Evolutionary conservation across 2,888 invertebrate genomes (phyloP), one percentile per base, ranked within the genome.

Genomic region (Tetranychus truncatus): DNA sequence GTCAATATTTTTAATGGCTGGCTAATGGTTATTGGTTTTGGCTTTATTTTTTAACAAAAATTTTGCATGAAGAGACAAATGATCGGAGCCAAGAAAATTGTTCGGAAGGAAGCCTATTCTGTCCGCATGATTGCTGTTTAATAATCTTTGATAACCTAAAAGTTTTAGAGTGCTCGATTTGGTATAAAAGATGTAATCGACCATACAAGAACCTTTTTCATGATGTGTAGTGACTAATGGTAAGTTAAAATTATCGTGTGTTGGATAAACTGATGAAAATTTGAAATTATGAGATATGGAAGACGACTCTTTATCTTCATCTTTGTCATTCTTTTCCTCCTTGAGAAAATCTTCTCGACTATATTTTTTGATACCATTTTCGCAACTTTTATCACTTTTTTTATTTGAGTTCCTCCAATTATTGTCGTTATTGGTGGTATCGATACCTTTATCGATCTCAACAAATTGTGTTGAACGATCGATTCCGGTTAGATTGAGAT

Each of bases 171-270:
- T 79, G 6, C 74, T 72, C 20, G 76, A 69, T 18, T 80, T 79
- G 34, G 81, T 80, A 78, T 90, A 92, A 82, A 94, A 92, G 77
- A 96, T 92, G 81, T 94, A 95, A 84, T 96, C 95, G 0, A 95
- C 94, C 0, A 77, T 66, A 72, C 71, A 76, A 71, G 74, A 72
- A 15, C 71, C 74, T 44, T 75, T 72, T 34, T 67, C 45, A 46
- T 77, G 75, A 9, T 76, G 76, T 7, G 78, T 79, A 7, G 77
- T 76, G 11, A 75, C n/a, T 34, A 75, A 74, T 65, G 20, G 24
- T 20, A 65, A 6, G 15, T 44, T 66, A n/a, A 45, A 21, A n/a
- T 45, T n/a, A 71, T 75, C 55, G 0, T 11, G 9, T 5, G 45
- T 15, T 21, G 76, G 76, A 45, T 73, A 77, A 45, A 76, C 75